A percentile compares a stretch with the other conserved stretches of the same genome.
These are phyloP conservation scores for Dorcus hopei DNA, from an alignment of 2,888 invertebrate species.

Conservation along the genomic window DNA sequence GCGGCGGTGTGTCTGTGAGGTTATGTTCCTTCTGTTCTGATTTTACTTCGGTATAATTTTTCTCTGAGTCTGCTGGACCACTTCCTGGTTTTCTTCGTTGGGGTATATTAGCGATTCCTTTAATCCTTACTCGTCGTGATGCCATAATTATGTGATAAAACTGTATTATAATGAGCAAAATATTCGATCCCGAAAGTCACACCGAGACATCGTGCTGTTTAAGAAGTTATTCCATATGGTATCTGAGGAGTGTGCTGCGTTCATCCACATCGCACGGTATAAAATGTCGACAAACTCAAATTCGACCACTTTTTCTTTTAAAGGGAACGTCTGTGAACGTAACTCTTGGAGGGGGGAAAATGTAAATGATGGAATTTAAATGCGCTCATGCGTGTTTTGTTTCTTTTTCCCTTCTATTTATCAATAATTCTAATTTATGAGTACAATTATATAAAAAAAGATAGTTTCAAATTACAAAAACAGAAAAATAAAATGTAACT, in stretches of 20 bases:
- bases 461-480: no score
- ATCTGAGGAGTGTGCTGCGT: constrained; percentile 6
- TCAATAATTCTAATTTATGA: no score
- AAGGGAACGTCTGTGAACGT: constrained; percentile 7
- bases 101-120: constrained; percentile 68
- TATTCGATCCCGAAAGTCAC: constrained; percentile 14
- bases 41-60: constrained; percentile 6
- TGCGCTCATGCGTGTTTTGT: no score
- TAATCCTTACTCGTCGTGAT: constrained; percentile 67
- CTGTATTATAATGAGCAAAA: constrained; percentile 10
- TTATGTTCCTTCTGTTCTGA: constrained; percentile 5
- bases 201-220: constrained; percentile 3
- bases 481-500: no score
- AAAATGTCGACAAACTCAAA: constrained; percentile 7
- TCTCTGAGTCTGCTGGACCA: constrained; percentile 41
- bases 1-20: constrained; percentile 5
- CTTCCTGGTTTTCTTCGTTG: constrained; percentile 48
- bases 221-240: constrained; percentile 22
- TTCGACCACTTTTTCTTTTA: constrained; percentile 13
- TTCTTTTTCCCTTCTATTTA: no score
- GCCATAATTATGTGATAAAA: constrained; percentile 52
- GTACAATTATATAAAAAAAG: no score
- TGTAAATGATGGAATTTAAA: no score
- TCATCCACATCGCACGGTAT: constrained; percentile 24
- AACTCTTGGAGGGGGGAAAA: no score